Evolutionary conservation across 2,797 vertebrate genomes (phyloP).

Genomic region (Paratrypauchen microcephalus): DNA sequence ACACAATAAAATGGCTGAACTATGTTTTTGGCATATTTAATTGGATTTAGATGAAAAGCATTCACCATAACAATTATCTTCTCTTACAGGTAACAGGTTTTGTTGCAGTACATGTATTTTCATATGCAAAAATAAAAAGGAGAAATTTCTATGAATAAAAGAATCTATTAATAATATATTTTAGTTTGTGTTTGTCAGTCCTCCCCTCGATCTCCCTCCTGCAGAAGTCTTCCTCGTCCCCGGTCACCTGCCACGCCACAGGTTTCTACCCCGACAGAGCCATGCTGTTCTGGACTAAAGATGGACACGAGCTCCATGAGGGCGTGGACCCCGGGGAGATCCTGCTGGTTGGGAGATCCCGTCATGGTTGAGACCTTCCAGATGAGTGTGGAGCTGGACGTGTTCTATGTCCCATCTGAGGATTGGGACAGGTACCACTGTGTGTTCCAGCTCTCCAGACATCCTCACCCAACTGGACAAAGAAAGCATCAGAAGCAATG

Average conservation of each 20-base stretch:
- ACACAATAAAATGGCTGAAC: no score
- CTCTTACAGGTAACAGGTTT: no score
- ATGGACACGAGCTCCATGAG: slow-evolving; percentile 35
- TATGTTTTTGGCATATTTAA: no score
- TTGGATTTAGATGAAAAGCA: no score
- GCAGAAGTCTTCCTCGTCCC: slow-evolving; percentile 32
- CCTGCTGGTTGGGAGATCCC: no score
- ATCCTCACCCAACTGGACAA: slow-evolving; percentile 15
- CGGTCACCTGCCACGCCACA: slow-evolving; percentile 50
- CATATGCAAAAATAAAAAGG: no score
- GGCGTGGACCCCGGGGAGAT: slow-evolving; percentile 43
- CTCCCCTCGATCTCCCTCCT: slow-evolving; percentile 37
- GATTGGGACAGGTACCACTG: slow-evolving; percentile 37
- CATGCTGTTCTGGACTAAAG: slow-evolving; percentile 12
- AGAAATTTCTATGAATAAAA: no score
- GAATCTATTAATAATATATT: no score
- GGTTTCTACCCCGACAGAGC: slow-evolving; percentile 58
- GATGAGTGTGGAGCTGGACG: slow-evolving; percentile 25
- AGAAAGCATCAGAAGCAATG: not conserved
- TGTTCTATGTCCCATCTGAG: slow-evolving; percentile 22
- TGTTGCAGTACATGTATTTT: no score
- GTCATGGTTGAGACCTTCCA: no score
- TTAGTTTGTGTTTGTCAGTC: slow-evolving; percentile 17
- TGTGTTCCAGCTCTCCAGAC: slow-evolving; percentile 7
- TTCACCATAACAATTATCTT: no score